These are phyloP conservation scores for Congeria kusceri DNA, from an alignment of 2,888 invertebrate genomes.

Conservation along the genomic window DNA sequence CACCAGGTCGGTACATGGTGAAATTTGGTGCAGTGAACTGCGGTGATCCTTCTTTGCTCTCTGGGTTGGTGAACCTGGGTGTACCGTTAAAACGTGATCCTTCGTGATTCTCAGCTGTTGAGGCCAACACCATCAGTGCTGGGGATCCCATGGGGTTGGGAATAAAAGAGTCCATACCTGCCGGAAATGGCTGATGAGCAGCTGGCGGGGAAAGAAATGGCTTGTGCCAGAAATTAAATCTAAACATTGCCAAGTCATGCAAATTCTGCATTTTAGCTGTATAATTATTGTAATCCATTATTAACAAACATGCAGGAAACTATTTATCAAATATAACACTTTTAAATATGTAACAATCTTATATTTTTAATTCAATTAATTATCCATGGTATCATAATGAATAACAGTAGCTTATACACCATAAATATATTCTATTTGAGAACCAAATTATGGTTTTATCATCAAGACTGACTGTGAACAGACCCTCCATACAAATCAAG, in stretches of 20 bases:
- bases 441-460: no score
- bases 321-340: no score
- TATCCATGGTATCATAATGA: no score
- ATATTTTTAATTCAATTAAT: no score
- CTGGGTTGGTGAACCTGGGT: conserved; percentile 70
- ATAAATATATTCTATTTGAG: no score
- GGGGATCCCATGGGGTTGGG: conserved; percentile 81
- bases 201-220: conserved; percentile 77
- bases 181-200: conserved; percentile 72
- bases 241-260: conserved; percentile 79
- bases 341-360: no score
- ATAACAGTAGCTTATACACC: no score
- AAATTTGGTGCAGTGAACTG: conserved; percentile 73
- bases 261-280: conserved; percentile 57
- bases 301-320: no score
- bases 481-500: no score
- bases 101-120: conserved; percentile 80
- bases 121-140: conserved; percentile 82
- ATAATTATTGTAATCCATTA: no score
- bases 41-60: conserved; percentile 74
- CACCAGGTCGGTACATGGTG: conserved; percentile 80
- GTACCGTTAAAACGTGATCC: conserved; percentile 68
- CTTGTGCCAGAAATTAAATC: conserved; percentile 83
- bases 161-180: conserved; percentile 79
- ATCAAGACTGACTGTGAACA: no score